Conservation (phyloP, 2,113 vertebrate genomes). For the human (Homo sapiens) region GRCh38 chr13:110660001-110660500, state of each 20-base stretch:
- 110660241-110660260: not conserved
- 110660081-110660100: not conserved
- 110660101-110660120: not conserved
- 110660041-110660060: no score
- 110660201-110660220: not conserved
- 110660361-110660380: not conserved
- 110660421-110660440: not conserved
- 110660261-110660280: not conserved
- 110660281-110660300: not conserved
- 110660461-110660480: not conserved
- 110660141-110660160: no score
- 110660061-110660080: no score
- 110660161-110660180: not conserved
- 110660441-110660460: not conserved
- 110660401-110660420: not conserved
- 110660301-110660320: not conserved
- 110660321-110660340: not conserved
- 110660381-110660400: not conserved
- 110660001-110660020: not conserved
- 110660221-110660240: not conserved
- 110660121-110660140: no score
- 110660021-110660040: not conserved
- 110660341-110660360: not conserved
- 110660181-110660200: not conserved
- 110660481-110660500: not conserved